These are phyloP conservation scores for Merluccius polli DNA, from an alignment of 2,797 vertebrate species.

Conservation along the genomic window DNA sequence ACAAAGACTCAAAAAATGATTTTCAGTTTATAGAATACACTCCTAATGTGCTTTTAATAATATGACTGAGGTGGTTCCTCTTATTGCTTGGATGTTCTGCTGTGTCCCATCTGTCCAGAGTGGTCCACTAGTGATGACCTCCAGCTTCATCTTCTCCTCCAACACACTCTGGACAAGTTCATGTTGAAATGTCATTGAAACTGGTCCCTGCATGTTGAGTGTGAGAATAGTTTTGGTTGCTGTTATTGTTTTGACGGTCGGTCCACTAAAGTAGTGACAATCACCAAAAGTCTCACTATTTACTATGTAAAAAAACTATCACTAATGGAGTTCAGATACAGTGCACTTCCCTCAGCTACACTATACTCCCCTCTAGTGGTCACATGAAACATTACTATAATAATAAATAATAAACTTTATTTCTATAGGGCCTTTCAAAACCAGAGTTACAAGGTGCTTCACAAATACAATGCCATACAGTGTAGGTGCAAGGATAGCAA, in stretches of 20 bases:
- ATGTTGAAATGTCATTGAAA: neutral
- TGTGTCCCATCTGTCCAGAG: neutral
- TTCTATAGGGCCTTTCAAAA: no score
- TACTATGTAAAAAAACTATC: no score
- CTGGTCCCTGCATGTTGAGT: neutral
- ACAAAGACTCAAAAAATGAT: neutral
- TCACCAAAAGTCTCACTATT: no score
- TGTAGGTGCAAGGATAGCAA: no score
- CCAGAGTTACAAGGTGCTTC: no score
- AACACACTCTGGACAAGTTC: neutral
- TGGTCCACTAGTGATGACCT: neutral
- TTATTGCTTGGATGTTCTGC: neutral
- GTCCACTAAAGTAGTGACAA: neutral
- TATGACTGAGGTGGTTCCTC: neutral
- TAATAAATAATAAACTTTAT: no score
- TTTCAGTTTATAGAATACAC: neutral
- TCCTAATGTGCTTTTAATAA: neutral
- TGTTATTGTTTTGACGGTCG: neutral
- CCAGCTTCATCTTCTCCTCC: neutral
- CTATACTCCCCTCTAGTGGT: neutral
- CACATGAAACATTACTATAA: no score
- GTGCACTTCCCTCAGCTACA: neutral
- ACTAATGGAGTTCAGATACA: neutral
- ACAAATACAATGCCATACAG: no score
- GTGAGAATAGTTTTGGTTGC: neutral